phyloP scores from a whole-genome alignment of 2,113 vertebrate genomes.

The Gymnorhina tibicen region DNA sequence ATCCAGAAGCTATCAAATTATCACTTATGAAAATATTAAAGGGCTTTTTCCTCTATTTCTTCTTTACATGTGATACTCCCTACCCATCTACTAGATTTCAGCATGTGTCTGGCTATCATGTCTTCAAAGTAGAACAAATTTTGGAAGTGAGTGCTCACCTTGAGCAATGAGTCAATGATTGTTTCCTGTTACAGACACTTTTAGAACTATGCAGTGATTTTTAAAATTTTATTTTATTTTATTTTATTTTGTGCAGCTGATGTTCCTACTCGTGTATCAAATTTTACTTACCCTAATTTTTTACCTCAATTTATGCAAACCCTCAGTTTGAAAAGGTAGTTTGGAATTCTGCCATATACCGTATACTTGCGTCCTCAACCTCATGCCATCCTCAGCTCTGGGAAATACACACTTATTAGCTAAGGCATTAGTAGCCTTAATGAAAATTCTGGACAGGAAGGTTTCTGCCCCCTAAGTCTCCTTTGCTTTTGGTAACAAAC shows the following conservation, averaged over 20 bases:
- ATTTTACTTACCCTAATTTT: neutral
- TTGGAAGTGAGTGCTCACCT: neutral
- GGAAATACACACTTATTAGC: neutral
- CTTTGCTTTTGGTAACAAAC: neutral
- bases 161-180: rapidly evolving
- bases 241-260: neutral
- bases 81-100: neutral
- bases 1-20: neutral
- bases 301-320: neutral
- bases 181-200: neutral
- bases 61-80: neutral
- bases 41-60: neutral
- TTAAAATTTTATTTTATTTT: neutral
- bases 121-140: neutral
- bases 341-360: neutral
- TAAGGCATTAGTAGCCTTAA: neutral
- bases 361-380: neutral
- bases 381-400: neutral
- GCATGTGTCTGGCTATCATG: neutral
- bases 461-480: neutral
- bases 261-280: neutral
- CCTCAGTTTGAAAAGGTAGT: neutral
- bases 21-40: neutral
- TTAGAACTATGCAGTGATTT: neutral
- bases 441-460: neutral